These are phyloP conservation scores for Stegophylla sp. DNA, from an alignment of 2,888 invertebrate genomes.

Conservation along the genomic window DNA sequence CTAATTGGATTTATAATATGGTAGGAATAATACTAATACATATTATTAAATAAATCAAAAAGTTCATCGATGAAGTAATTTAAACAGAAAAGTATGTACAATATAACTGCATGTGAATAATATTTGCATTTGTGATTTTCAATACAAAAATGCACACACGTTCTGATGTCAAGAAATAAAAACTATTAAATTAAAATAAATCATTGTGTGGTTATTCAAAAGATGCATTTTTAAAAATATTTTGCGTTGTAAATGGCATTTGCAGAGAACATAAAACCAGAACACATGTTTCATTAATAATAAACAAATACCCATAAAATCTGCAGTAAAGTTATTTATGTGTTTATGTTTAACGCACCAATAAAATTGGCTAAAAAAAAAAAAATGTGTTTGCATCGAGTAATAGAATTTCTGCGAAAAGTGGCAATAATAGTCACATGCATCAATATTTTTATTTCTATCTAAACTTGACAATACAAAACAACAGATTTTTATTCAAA, in stretches of 20 bases:
- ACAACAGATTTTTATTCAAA: no score
- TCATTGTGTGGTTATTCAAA: conserved; percentile 36
- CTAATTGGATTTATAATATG: conserved; percentile 1
- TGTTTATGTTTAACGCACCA: conserved; percentile 7
- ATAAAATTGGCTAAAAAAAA: no score
- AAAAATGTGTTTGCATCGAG: no score
- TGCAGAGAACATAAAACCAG: conserved; percentile 1
- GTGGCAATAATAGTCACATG: no score
- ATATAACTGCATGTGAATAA: not conserved
- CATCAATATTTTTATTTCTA: no score
- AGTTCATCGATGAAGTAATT: no score
- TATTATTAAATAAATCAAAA: no score
- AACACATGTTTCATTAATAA: conserved; percentile 31
- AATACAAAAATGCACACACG: not conserved
- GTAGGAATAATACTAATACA: no score
- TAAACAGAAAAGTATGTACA: no score
- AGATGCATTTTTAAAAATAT: not conserved
- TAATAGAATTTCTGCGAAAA: no score
- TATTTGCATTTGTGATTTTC: not conserved
- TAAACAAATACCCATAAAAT: conserved; percentile 24
- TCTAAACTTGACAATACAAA: no score
- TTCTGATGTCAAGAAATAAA: conserved; percentile 1
- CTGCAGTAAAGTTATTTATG: conserved; percentile 6
- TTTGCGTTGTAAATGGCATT: conserved; percentile 17
- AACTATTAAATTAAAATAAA: conserved; percentile 38